Evolutionary conservation across 2,888 invertebrate genomes (phyloP).

Genomic region (Perdita meconis): DNA sequence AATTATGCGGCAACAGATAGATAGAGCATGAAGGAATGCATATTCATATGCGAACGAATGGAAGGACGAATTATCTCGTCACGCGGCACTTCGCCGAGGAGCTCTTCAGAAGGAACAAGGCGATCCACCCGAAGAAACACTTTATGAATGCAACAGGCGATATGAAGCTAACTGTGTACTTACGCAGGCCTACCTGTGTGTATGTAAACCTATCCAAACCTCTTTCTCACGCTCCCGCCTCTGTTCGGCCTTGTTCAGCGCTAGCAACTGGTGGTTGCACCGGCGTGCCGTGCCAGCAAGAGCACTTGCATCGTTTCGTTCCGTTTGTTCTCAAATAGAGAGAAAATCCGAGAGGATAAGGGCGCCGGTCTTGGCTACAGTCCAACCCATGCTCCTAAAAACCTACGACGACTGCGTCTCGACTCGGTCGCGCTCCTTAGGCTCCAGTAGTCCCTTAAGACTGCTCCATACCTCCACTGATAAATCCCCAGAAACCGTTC

Average conservation of each 20-base stretch:
- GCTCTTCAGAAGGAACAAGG: conserved; percentile 61
- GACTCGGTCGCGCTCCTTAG: conserved; percentile 33
- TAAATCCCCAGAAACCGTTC: not conserved
- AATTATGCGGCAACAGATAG: no score
- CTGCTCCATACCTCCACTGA: conserved; percentile 1
- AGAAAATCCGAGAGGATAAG: conserved; percentile 81
- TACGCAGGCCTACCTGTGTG: conserved; percentile 80
- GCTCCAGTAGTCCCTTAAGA: conserved; percentile 27
- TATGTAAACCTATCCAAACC: conserved; percentile 63
- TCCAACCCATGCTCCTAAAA: conserved; percentile 75
- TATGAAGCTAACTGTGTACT: conserved; percentile 81
- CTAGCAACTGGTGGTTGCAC: conserved; percentile 85
- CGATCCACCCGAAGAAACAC: conserved; percentile 75
- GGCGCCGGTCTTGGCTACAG: conserved; percentile 78
- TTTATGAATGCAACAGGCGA: conserved; percentile 83
- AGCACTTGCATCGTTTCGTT: conserved; percentile 81
- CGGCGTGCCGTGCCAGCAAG: conserved; percentile 77
- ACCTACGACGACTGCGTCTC: conserved; percentile 48
- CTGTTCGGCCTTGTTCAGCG: conserved; percentile 65
- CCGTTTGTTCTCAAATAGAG: conserved; percentile 84
- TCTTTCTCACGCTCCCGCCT: conserved; percentile 58
- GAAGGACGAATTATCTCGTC: conserved; percentile 75
- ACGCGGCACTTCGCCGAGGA: conserved; percentile 56
- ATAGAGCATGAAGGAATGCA: no score
- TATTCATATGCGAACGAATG: conserved; percentile 13